These are phyloP conservation scores for Hemithea aestivaria DNA, from an alignment of 2,888 invertebrate species.

Conservation along the genomic window DNA sequence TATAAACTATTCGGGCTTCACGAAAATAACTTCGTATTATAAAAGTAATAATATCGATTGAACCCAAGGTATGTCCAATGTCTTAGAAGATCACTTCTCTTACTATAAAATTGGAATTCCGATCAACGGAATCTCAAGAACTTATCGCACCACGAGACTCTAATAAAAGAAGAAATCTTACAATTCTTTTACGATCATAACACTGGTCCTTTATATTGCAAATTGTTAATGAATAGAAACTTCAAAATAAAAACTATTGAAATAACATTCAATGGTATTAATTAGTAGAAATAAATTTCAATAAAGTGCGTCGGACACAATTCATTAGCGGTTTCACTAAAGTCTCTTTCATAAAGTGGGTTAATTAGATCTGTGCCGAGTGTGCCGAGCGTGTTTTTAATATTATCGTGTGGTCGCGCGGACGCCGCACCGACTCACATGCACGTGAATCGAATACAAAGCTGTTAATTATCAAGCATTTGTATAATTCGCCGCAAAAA, in stretches of 20 bases:
- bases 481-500: constrained; percentile 16
- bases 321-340: constrained; percentile 18
- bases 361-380: constrained; percentile 19
- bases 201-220: too few species aligned
- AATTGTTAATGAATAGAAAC: too few species aligned
- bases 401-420: constrained; percentile 17
- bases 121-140: neutral
- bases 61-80: too few species aligned
- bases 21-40: too few species aligned
- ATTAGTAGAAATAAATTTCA: constrained; percentile 7
- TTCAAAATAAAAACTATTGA: too few species aligned
- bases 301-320: constrained; percentile 9
- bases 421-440: too few species aligned
- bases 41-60: neutral
- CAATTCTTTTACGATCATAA: too few species aligned
- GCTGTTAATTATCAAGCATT: constrained; percentile 20
- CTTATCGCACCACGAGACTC: neutral
- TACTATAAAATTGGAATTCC: neutral
- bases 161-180: neutral
- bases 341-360: constrained; percentile 20
- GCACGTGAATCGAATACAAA: constrained; percentile 19
- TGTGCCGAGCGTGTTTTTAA: constrained; percentile 18
- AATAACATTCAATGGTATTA: too few species aligned
- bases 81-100: neutral
- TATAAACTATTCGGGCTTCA: too few species aligned